A percentile compares a stretch with the other conserved stretches of the same genome.
These are phyloP conservation scores for Julus scandinavius DNA, from an alignment of 2,888 invertebrate genomes.

Conservation along the genomic window DNA sequence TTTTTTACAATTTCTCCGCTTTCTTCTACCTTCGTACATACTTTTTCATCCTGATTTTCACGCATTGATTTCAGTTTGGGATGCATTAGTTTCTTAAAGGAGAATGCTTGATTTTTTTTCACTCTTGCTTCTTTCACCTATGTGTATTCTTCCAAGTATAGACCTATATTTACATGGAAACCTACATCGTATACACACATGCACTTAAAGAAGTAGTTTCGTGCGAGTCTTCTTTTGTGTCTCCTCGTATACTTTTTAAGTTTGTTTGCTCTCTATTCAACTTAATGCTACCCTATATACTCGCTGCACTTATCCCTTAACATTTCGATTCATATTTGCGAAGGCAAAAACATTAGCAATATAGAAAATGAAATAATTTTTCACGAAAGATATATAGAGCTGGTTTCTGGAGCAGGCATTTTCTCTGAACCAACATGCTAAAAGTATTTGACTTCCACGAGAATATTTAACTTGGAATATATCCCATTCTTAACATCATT, in stretches of 20 bases:
- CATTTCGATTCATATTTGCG: conserved; percentile 5
- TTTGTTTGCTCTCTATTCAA: conserved; percentile 14
- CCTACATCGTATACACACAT: background rate
- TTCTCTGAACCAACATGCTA: conserved; percentile 3
- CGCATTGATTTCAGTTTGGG: conserved; percentile 35
- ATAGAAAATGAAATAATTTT: conserved; percentile 38
- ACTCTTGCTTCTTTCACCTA: conserved; percentile 23
- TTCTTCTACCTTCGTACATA: background rate
- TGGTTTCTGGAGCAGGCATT: background rate
- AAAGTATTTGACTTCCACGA: background rate
- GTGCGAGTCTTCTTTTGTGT: background rate
- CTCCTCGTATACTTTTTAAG: conserved; percentile 12
- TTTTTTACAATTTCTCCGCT: no score
- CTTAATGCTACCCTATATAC: background rate
- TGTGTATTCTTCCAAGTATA: background rate
- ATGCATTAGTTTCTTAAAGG: conserved; percentile 39
- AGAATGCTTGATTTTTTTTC: conserved; percentile 41
- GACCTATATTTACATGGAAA: conserved; percentile 6
- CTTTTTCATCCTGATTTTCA: conserved; percentile 37
- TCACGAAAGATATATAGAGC: background rate
- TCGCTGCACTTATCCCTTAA: conserved; percentile 6
- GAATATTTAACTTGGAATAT: conserved; percentile 10
- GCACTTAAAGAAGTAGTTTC: conserved; percentile 13
- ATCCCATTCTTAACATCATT: background rate
- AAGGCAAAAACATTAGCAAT: conserved; percentile 14